phyloP scores from a whole-genome alignment of 2,888 invertebrate genomes.

The Nomada fabriciana region DNA sequence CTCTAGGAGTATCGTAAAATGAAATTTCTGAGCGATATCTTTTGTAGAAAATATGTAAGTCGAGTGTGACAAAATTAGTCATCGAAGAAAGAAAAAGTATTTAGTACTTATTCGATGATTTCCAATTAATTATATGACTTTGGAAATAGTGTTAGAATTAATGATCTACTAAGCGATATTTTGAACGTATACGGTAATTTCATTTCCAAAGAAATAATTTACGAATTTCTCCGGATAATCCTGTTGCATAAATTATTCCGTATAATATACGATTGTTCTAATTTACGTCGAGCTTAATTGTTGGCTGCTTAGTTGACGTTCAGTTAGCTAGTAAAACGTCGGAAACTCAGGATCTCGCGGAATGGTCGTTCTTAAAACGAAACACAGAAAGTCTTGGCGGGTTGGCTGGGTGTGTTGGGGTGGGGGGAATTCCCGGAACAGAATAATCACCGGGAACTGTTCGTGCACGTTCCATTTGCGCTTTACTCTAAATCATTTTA shows the following conservation, averaged over 20 bases:
- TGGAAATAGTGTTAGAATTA: no score
- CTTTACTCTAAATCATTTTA: slow-evolving; percentile 58
- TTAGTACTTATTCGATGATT: no score
- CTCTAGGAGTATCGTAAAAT: no score
- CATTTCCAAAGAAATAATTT: neutral
- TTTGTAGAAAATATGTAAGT: no score
- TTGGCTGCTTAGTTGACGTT: neutral
- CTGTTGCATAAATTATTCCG: neutral
- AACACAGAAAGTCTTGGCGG: slow-evolving; percentile 22
- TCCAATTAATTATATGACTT: no score
- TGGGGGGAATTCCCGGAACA: slow-evolving; percentile 44
- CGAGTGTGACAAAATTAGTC: neutral
- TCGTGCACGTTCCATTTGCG: slow-evolving; percentile 49
- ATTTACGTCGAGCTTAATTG: slow-evolving; percentile 6
- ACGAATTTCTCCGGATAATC: neutral
- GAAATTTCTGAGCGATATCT: no score
- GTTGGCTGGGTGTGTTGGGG: neutral
- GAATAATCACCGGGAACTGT: slow-evolving; percentile 52
- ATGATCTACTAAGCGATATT: no score
- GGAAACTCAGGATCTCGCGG: slow-evolving; percentile 6
- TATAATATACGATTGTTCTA: neutral
- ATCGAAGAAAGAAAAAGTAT: no score
- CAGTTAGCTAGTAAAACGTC: neutral
- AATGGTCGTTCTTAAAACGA: slow-evolving; percentile 25
- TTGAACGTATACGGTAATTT: neutral